These are phyloP conservation scores for Chrysemys picta DNA, from an alignment of 2,113 vertebrate species.

Conservation along the genomic window DNA sequence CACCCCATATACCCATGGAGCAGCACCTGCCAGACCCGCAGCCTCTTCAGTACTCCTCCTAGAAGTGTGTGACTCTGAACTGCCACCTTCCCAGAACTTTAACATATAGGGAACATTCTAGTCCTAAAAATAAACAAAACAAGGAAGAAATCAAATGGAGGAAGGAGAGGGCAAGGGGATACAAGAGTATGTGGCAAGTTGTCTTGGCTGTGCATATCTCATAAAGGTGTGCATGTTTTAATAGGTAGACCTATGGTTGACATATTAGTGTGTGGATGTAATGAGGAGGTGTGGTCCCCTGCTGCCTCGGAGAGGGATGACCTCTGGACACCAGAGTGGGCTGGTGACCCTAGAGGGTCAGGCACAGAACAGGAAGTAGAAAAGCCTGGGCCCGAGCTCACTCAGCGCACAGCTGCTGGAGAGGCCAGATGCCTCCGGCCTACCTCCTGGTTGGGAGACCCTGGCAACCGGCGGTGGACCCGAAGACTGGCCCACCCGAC, in stretches of 20 bases:
- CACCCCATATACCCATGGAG: neutral
- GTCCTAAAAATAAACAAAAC: neutral
- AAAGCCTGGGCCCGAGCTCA: no score
- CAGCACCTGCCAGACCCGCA: neutral
- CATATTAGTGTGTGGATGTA: no score
- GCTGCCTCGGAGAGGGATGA: no score
- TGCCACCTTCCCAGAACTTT: neutral
- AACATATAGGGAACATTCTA: neutral
- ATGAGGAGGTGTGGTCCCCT: no score
- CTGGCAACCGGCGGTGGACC: no score
- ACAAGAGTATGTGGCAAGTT: neutral
- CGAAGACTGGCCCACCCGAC: no score
- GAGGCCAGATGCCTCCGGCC: no score
- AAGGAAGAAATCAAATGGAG: neutral
- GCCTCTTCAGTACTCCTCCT: accelerated
- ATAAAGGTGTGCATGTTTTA: neutral
- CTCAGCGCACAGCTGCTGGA: no score
- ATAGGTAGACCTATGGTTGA: neutral
- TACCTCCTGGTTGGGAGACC: no score
- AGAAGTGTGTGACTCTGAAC: neutral
- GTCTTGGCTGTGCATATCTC: neutral
- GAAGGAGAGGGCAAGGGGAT: neutral
- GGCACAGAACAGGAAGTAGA: no score
- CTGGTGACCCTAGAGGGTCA: no score
- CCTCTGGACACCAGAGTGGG: no score